Percentiles rank a stretch among this genome's conserved stretches.
Conservation (phyloP, 2,888 invertebrate genomes). For the Globia sparganii region DNA sequence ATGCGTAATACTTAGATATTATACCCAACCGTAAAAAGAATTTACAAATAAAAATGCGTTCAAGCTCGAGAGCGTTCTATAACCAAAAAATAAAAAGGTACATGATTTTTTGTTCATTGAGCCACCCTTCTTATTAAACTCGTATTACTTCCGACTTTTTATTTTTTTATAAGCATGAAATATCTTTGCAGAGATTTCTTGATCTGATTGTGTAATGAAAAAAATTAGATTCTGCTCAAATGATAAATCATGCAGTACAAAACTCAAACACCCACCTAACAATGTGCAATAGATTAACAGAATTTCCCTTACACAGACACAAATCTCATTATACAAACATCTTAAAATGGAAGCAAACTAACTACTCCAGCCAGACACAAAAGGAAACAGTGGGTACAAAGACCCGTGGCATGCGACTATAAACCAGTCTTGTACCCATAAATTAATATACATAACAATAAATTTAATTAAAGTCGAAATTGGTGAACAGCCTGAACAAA, state of each 20-base stretch:
- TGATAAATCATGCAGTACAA: not conserved
- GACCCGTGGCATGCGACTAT: not conserved
- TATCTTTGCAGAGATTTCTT: not conserved
- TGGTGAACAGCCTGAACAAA: conserved; percentile 43
- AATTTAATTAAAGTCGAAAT: conserved; percentile 53
- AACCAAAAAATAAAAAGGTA: not conserved
- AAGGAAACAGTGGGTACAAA: conserved; percentile 24
- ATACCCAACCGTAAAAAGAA: not conserved
- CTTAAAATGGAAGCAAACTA: not conserved
- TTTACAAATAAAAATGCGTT: not conserved
- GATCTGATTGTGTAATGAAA: not conserved
- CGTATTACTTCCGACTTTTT: not conserved
- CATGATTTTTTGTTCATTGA: not conserved
- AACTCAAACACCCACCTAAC: not conserved
- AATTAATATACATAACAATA: conserved; percentile 45
- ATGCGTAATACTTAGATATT: not conserved
- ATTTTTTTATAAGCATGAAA: not conserved
- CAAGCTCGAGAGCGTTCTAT: not conserved
- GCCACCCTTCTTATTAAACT: not conserved
- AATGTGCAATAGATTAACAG: conserved; percentile 3
- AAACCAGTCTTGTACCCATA: conserved; percentile 30
- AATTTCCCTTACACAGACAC: conserved; percentile 3
- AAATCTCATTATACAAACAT: conserved; percentile 33
- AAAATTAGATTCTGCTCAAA: not conserved
- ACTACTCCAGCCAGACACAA: conserved; percentile 15